These are phyloP conservation scores for Andrena fulva DNA, from an alignment of 2,888 invertebrate genomes.

Conservation along the genomic window DNA sequence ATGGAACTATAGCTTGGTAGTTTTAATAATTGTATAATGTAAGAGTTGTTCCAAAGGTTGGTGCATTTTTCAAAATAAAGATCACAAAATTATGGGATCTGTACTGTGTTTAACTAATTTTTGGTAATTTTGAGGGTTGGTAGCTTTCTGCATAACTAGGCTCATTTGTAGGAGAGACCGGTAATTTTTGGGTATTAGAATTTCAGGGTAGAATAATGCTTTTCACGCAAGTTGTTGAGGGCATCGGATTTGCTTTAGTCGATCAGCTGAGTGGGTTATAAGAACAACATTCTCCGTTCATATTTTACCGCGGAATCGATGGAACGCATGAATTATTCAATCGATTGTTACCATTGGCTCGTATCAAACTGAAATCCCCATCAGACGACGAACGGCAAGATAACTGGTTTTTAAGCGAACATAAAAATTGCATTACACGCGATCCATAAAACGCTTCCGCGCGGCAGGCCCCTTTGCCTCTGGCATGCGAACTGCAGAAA, in stretches of 20 bases:
- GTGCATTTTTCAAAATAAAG: too few species aligned
- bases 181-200: neutral
- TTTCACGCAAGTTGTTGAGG: neutral
- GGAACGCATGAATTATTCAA: constrained; percentile 62
- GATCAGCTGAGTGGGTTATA: constrained; percentile 20
- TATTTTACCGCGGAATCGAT: constrained; percentile 55
- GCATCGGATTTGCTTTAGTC: neutral
- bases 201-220: constrained; percentile 3
- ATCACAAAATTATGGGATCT: too few species aligned
- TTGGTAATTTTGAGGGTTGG: too few species aligned
- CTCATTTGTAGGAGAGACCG: neutral
- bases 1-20: too few species aligned
- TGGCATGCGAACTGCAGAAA: constrained; percentile 14
- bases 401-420: constrained; percentile 34
- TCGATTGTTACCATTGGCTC: constrained; percentile 49
- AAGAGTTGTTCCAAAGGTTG: too few species aligned
- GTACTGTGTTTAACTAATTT: too few species aligned
- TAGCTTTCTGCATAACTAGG: neutral
- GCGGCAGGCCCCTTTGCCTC: neutral
- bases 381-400: constrained; percentile 27
- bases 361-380: constrained; percentile 8
- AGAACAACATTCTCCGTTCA: constrained; percentile 35
- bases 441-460: constrained; percentile 8
- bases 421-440: constrained; percentile 50
- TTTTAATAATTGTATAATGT: too few species aligned